phyloP scores from a whole-genome alignment of 2,888 invertebrate genomes.

The Apamea anceps region DNA sequence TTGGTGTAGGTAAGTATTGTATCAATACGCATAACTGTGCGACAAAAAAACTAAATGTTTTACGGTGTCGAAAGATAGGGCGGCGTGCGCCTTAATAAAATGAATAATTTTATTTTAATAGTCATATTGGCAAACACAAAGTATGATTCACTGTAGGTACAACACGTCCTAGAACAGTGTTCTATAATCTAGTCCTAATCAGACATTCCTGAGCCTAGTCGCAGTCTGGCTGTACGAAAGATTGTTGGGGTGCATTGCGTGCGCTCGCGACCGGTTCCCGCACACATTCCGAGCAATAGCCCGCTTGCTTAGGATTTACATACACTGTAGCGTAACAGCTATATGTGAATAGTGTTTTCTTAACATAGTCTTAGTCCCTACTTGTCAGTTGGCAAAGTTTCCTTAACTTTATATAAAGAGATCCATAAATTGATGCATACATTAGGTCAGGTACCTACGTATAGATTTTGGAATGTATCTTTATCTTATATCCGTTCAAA shows the following conservation, averaged over 20 bases:
- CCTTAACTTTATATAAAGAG: neutral
- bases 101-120: neutral
- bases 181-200: conserved; percentile 20
- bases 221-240: conserved; percentile 46
- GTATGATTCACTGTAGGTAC: neutral
- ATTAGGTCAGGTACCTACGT: neutral
- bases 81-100: neutral
- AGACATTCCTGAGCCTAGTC: conserved; percentile 54
- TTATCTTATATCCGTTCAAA: neutral
- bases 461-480: neutral
- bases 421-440: neutral
- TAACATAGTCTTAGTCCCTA: no score
- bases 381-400: neutral
- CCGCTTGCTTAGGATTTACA: conserved; percentile 25
- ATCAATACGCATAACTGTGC: neutral
- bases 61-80: neutral
- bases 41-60: neutral
- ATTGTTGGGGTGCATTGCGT: conserved; percentile 58
- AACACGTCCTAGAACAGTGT: conserved; percentile 7
- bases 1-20: no score
- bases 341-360: neutral
- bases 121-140: neutral
- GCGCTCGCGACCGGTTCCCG: conserved; percentile 61
- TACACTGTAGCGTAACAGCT: conserved; percentile 28
- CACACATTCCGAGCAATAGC: conserved; percentile 62